These are phyloP conservation scores for Bovichtus variegatus DNA, from an alignment of 2,797 vertebrate genomes.

Conservation along the genomic window DNA sequence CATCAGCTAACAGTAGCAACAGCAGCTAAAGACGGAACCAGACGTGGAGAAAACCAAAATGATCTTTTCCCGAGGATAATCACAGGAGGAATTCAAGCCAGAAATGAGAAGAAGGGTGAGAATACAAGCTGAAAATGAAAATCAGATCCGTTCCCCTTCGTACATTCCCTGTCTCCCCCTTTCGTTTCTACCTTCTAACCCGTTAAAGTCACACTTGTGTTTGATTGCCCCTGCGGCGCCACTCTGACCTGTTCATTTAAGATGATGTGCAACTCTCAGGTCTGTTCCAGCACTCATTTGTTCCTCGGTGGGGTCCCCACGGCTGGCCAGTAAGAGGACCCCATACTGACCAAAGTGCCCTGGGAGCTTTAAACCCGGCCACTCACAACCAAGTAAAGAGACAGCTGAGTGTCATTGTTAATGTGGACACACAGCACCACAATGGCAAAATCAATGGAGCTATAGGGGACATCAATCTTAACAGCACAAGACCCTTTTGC, in stretches of 20 bases:
- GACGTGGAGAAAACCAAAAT: constrained; percentile 50
- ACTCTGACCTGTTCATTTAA: constrained; percentile 86
- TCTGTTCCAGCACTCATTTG: constrained; percentile 78
- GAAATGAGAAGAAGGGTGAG: constrained; percentile 46
- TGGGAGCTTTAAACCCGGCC: constrained; percentile 82
- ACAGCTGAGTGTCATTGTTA: constrained; percentile 88
- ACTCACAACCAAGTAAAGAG: constrained; percentile 83
- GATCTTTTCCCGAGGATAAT: constrained; percentile 40
- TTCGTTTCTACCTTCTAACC: constrained; percentile 46
- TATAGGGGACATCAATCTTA: constrained; percentile 88
- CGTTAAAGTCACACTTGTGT: constrained; percentile 76
- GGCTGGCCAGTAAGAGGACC: constrained; percentile 76
- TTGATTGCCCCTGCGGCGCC: constrained; percentile 81
- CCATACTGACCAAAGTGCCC: constrained; percentile 72
- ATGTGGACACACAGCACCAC: constrained; percentile 87
- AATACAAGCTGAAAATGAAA: constrained; percentile 39
- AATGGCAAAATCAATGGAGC: constrained; percentile 89
- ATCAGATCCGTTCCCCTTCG: constrained; percentile 17
- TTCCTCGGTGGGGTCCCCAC: constrained; percentile 70
- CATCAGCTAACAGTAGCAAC: constrained; percentile 34
- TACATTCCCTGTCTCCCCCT: constrained; percentile 2
- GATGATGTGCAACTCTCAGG: constrained; percentile 85
- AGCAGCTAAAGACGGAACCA: constrained; percentile 33
- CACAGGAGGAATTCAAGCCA: constrained; percentile 31
- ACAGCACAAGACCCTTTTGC: constrained; percentile 78